Percentiles rank a stretch among this genome's conserved stretches.
These are phyloP conservation scores for Rafetus swinhoei DNA, from an alignment of 2,113 vertebrate genomes.

Conservation along the genomic window DNA sequence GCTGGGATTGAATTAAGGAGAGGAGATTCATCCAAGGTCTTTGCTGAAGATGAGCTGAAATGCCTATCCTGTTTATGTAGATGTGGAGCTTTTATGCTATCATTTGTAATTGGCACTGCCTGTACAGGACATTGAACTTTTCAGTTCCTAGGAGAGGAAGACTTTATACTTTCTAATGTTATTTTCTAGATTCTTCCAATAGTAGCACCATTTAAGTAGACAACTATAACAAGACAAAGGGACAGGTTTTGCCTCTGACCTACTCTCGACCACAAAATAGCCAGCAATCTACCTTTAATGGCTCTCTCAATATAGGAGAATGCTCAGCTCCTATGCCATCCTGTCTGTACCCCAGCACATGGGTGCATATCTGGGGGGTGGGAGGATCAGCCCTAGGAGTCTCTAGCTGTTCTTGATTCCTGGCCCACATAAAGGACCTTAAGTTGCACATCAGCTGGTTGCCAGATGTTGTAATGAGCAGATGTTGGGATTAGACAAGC, in stretches of 20 bases:
- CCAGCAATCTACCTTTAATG: background rate
- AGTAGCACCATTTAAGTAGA: background rate
- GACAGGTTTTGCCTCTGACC: background rate
- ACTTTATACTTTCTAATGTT: background rate
- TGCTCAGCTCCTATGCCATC: background rate
- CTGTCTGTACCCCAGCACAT: background rate
- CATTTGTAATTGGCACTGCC: background rate
- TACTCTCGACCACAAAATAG: background rate
- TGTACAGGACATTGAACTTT: background rate
- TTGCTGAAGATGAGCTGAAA: background rate
- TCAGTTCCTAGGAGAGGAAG: background rate
- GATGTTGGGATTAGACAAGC: background rate
- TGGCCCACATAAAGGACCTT: background rate
- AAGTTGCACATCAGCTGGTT: background rate
- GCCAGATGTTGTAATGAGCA: background rate
- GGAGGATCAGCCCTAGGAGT: background rate
- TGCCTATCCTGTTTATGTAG: background rate
- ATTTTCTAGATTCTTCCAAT: background rate
- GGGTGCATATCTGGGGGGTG: background rate
- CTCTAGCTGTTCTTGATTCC: background rate
- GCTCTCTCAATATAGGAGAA: background rate
- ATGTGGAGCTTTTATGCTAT: too few relatives aligned
- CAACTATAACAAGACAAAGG: background rate
- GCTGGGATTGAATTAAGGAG: background rate
- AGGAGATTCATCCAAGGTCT: background rate